Percentiles rank a stretch among this genome's conserved stretches.
Evolutionary conservation across 2,888 invertebrate species (phyloP).

Genomic region (Smittia sp.): DNA sequence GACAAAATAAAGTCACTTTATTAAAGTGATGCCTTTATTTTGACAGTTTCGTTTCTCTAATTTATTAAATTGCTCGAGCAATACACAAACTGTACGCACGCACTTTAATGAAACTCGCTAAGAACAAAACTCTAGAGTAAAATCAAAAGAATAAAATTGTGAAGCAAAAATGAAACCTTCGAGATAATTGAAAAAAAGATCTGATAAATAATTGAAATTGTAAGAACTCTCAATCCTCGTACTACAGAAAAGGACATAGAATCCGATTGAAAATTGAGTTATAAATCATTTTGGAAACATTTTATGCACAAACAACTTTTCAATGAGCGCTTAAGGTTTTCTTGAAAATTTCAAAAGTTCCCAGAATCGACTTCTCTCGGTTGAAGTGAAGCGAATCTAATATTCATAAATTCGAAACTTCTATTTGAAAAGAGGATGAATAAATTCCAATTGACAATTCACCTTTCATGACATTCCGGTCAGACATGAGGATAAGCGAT

Average conservation of each 20-base stretch:
- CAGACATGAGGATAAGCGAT: neutral
- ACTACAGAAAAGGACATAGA: no score
- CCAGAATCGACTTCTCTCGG: neutral
- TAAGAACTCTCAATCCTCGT: no score
- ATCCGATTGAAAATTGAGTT: no score
- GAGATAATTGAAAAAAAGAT: neutral
- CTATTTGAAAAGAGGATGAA: neutral
- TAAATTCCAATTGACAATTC: neutral
- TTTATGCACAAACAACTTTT: no score
- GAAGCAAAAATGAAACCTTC: neutral
- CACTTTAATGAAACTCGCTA: neutral
- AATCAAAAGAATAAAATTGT: neutral
- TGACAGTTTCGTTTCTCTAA: neutral
- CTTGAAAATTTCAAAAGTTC: neutral
- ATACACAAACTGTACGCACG: neutral
- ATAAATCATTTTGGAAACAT: neutral
- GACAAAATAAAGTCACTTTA: no score
- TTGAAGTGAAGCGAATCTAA: neutral
- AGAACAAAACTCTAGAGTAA: neutral
- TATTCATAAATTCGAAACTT: neutral
- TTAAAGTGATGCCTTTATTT: no score
- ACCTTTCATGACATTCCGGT: slow-evolving; percentile 1
- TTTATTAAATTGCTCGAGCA: neutral
- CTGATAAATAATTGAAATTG: no score
- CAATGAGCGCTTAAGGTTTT: no score